Evolutionary conservation across 2,797 vertebrate species (phyloP).

Genomic region (Anisognathus igniventris): DNA sequence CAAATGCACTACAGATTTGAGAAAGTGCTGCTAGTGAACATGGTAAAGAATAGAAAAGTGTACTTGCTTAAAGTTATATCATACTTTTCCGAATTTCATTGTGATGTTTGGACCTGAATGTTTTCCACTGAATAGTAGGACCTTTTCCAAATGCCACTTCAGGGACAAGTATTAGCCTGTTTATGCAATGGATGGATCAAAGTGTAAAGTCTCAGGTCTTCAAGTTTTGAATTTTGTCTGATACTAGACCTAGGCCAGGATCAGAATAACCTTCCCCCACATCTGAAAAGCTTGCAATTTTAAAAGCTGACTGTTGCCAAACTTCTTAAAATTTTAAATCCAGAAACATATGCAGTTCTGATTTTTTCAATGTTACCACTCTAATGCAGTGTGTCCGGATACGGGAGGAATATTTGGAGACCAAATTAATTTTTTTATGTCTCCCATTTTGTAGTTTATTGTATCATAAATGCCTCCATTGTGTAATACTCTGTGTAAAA

Average conservation of each 20-base stretch:
- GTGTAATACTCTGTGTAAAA: not conserved
- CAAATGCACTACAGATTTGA: not conserved
- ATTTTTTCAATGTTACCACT: not conserved
- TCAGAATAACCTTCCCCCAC: not conserved
- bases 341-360: not conserved
- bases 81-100: not conserved
- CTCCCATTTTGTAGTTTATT: not conserved
- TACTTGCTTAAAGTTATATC: not conserved
- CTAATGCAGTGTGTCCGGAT: not conserved
- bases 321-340: not conserved
- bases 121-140: not conserved
- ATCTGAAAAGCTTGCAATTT: not conserved
- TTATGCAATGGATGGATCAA: not conserved
- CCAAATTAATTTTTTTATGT: not conserved
- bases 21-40: not conserved
- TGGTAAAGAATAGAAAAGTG: not conserved
- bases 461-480: not conserved
- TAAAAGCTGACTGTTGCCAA: not conserved
- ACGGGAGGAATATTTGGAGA: not conserved
- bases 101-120: not conserved
- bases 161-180: not conserved
- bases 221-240: not conserved
- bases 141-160: not conserved
- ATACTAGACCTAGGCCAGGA: not conserved
- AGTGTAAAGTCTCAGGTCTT: not conserved